Base-by-base conservation (phyloP, 2,797 vertebrate species). In the Mastacembelus armatus region DNA sequence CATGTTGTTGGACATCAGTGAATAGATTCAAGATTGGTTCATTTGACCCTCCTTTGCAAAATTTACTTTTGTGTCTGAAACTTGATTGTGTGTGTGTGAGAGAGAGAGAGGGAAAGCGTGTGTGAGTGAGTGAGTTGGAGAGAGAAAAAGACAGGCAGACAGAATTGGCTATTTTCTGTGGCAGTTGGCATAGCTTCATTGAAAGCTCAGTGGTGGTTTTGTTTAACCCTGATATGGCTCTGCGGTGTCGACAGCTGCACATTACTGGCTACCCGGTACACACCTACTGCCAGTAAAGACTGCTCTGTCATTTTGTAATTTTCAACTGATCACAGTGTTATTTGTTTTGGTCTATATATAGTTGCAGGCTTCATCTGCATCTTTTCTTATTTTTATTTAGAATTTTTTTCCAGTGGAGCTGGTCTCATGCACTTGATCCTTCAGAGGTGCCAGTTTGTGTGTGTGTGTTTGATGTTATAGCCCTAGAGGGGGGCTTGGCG, bases 401-500 rank as follows among this genome's bases (percentile, higher is more conserved):
- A 60, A 80, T 22, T 29, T 0, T 64, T 38, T 74, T 49, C 59
- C 62, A 52, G 79, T 71, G 80, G 74, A 49, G 65, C 71, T 61
- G 89, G 85, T 74, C 73, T 88, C 35, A 81, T 63, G 58, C 92
- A 93, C 69, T 71, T 81, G 56, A 94, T 96, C 87, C 94, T 93
- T 62, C 89, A 77, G 86, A 86, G 85, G 75, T 96, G 94, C 80
- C 94, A 92, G 70, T 91, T 95, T 60, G 15, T 30, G 44, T 42
- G 29, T 27, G 15, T 64, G 42, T 59, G 39, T 61, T 51, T 70
- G 33, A 39, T 30, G 77, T 47, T 45, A 33, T 21, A 10, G 16
- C 24, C 43, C 43, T 52, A 74, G 58, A 67, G 64, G 77, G 76
- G 45, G 56, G 50, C 67, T 68, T 80, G 76, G 64, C 70, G 71